Evolutionary conservation across 2,797 vertebrate genomes (phyloP), one percentile per base, ranked within the genome.

Genomic region (Carcharodon carcharias): DNA sequence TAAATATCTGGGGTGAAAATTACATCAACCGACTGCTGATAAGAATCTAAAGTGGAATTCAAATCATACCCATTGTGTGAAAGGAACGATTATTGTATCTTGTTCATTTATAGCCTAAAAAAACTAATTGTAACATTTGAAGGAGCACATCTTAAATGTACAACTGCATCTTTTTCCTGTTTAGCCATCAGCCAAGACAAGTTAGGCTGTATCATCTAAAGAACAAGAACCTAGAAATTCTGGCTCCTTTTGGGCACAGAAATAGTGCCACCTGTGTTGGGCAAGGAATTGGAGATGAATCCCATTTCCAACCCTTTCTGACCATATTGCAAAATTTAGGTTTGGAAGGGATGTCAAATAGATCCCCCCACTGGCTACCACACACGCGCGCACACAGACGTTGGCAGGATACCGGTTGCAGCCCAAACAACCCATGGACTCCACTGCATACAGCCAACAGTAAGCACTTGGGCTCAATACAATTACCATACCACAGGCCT

Each of bases 41-140:
- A 95, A 73, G 6, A 95, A 56, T 73, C 45, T 95, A 95, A 71
- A 73, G 67, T 92, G 18, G 58, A 92, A 61, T 67, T 73, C n/a
- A n/a, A 40, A 67, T 23, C 40, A 26, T 18, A 73, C 50, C 31
- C 28, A 54, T 95, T 73, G 67, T 21, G 69, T 58, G 50, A 54
- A 73, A 9, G 1, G 67, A 95, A 26, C 45, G 95, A 45, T 95
- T 14, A 71, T 54, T 95, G 63, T 69, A 71, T 35, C 4, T 71
- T 54, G 26, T 73, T 73, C 69, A 16, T 56, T 56, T n/a, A n/a
- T 56, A 77, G 45, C 28, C 69, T 95, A 54, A 95, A 56, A 95
- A 56, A 73, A 14, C 23, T 11, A 71, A 95, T 11, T 12, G 65
- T 35, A n/a, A 93, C 14, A 31, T 95, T 69, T 12, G 31, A 95